Conservation (phyloP, 1,140 invertebrate species). For the Nautilus pompilius region DNA sequence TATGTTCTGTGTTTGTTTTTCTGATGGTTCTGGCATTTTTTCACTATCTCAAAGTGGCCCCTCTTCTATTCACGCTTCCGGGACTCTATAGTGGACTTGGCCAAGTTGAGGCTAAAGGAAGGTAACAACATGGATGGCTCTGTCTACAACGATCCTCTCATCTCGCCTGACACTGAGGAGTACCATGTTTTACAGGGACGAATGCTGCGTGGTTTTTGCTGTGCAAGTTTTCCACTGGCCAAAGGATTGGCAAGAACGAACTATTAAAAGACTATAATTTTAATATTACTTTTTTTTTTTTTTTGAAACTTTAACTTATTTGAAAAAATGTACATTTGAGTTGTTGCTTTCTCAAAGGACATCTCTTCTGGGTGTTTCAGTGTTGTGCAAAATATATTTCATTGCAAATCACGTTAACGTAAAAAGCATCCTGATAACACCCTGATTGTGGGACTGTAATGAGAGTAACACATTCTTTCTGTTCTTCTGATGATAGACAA, state of each 20-base stretch:
- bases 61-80: constrained; percentile 3
- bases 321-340: too few relatives aligned
- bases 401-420: neutral
- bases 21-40: too few relatives aligned
- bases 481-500: too few relatives aligned
- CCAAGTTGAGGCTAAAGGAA: constrained; percentile 44
- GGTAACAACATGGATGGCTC: constrained; percentile 1
- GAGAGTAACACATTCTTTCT: too few relatives aligned
- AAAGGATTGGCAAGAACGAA: constrained; percentile 43
- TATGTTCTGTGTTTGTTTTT: too few relatives aligned
- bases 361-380: neutral
- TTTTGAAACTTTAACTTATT: too few relatives aligned
- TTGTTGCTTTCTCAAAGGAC: neutral
- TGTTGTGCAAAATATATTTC: neutral
- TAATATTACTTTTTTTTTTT: too few relatives aligned
- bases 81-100: constrained; percentile 39
- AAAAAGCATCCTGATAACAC: too few relatives aligned
- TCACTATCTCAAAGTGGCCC: too few relatives aligned
- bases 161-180: constrained; percentile 47
- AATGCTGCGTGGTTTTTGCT: constrained; percentile 46
- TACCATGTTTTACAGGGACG: constrained; percentile 35
- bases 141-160: constrained; percentile 26
- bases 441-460: too few relatives aligned
- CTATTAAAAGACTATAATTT: constrained; percentile 41
- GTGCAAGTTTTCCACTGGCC: constrained; percentile 47